Evolutionary conservation across 2,113 vertebrate genomes (phyloP), one percentile per base, ranked within the genome.

Genomic region (Camelus dromedarius): DNA sequence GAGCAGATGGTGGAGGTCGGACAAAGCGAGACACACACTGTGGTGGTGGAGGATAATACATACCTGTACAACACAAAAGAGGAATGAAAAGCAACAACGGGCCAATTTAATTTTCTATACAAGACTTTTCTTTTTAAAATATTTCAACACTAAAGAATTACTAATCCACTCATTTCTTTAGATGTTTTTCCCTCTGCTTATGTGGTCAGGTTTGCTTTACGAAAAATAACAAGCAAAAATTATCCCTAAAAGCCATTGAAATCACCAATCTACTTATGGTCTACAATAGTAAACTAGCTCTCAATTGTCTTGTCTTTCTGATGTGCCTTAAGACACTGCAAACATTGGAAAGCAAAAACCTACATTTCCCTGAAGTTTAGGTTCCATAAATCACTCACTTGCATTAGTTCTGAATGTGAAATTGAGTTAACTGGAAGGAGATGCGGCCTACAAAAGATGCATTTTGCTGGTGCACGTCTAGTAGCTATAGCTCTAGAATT

Each of bases 1-100:
- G 80, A 35, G 97, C 98, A 4, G 99, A 98, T 0, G 98, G 98
- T 96, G 83, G 99, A 97, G 99, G 98, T n/a, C 99, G 98, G 8
- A 99, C 98, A 30, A 99, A 99, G 90, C 99, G 99, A 46, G 99
- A 98, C 93, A 99, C 98, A 91, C 99, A 99, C n/a, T 98, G 99
- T 1, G 98, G 98, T 46, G 99, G 98, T 80, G 99, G 99, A 92
- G 99, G 97, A 93, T 99, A 99, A 60, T 99, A 99, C 96, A 99
- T 98, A 87, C 99, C 99, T 99, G 96, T 20, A 72, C 76, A 96
- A 94, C 0, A 30, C 62, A 83, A 83, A 38, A 93, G 72, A 56
- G 35, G 8, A 48, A 69, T 28, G 52, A 66, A 88, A 97, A 93
- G 56, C 30, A 72, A 76, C n/a, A 56, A 70, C n/a, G 58, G 92